Conservation (phyloP, 2,888 invertebrate species). For the Melieria omissa region DNA sequence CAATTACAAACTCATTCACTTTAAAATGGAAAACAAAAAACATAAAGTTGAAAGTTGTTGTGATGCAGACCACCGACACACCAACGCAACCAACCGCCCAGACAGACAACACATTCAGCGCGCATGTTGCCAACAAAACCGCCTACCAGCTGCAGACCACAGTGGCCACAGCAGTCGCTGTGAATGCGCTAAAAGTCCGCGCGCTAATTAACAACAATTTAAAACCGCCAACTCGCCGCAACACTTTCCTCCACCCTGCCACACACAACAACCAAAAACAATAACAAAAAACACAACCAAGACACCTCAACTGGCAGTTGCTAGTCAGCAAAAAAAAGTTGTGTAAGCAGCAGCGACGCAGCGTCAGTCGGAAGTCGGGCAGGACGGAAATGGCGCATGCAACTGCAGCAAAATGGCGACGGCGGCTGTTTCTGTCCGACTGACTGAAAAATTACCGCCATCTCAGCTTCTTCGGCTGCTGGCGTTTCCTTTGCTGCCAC, state of each 20-base stretch:
- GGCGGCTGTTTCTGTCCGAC: no score
- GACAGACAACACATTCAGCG: background rate
- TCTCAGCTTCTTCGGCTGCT: background rate
- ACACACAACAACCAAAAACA: background rate
- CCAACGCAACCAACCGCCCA: no score
- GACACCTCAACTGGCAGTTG: no score
- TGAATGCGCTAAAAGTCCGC: background rate
- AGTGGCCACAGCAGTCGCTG: background rate
- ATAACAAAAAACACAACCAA: no score
- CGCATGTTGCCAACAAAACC: background rate
- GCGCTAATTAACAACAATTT: slow-evolving; percentile 21
- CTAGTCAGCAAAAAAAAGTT: no score
- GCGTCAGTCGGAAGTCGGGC: no score
- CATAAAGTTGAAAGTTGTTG: no score
- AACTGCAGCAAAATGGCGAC: no score
- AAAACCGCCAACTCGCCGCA: background rate
- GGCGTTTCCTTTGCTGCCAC: background rate
- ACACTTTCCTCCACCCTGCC: background rate
- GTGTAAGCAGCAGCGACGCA: no score
- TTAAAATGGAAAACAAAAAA: no score
- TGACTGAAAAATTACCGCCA: background rate
- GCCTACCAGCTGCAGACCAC: background rate
- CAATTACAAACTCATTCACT: background rate
- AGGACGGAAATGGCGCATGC: no score
- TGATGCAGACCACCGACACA: no score